These are phyloP conservation scores for Metaphire vulgaris DNA, from an alignment of 1,140 invertebrate species.

Conservation along the genomic window DNA sequence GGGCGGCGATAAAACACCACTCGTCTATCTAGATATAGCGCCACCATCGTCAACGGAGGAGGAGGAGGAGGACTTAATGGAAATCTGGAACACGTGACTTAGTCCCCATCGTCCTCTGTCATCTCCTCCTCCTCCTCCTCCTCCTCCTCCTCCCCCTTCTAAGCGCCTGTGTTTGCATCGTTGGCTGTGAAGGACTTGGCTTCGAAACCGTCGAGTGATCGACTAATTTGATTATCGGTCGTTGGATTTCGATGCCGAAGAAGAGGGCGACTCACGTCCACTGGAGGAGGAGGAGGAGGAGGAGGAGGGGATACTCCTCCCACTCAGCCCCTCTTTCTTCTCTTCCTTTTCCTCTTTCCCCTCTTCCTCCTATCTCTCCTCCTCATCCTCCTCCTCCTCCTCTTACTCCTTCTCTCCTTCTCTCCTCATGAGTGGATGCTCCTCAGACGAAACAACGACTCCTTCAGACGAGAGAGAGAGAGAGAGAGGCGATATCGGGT, in stretches of 20 bases:
- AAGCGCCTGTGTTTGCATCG: background rate
- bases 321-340: too few species aligned
- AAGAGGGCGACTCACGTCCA: background rate
- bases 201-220: background rate
- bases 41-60: too few species aligned
- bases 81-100: background rate
- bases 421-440: background rate
- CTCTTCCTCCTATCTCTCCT: too few species aligned
- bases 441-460: background rate
- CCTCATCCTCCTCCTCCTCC: too few species aligned
- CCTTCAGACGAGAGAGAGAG: background rate
- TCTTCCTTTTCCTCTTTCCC: too few species aligned
- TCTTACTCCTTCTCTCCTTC: too few species aligned
- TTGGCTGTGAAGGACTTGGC: background rate
- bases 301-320: conserved; percentile 1
- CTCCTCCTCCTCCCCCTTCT: too few species aligned
- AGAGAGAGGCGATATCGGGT: background rate
- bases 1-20: too few species aligned
- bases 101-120: background rate
- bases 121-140: too few species aligned
- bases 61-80: background rate
- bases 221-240: background rate
- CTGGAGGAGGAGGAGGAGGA: background rate
- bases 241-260: background rate
- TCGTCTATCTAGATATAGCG: too few species aligned